Evolutionary conservation across 2,797 vertebrate species (phyloP), one percentile per base, ranked within the genome.

Genomic region (Philypnodon macrostomus): DNA sequence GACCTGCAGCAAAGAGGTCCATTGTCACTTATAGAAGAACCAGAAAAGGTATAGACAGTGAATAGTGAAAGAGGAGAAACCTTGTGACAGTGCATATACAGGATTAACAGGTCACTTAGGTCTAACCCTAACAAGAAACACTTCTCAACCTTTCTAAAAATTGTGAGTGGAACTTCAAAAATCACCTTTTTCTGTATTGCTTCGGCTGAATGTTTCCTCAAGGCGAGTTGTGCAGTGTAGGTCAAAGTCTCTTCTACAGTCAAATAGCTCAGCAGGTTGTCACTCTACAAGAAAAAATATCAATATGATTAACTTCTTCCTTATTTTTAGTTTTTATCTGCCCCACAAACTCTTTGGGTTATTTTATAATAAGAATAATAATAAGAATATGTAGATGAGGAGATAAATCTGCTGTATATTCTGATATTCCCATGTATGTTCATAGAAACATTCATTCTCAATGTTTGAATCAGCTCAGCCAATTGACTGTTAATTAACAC

Each of bases 161-260:
- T 23, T 27, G 36, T 9, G 1, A 34, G 16, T 36, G 45, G 9
- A 12, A 14, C 30, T 7, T 19, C 14, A 14, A n/a, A 36, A 24
- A 37, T 73, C 59, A 95, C 96, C 93, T 95, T 97, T 74, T 89
- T 91, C 64, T 77, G 87, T 72, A 96, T 88, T 23, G 85, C 87
- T 27, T 65, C n/a, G 0, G 51, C 33, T 1, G 92, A 92, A 73
- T 86, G 66, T 16, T 65, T 85, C 65, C 80, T 86, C 54, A 94
- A 85, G 58, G 94, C 89, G 59, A 98, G 87, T 72, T 92, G 89
- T 5, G 93, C 96, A 0, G 89, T 95, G 80, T 93, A 98, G 52
- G 78, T 90, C 77, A 98, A 86, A 2, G 93, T 94, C 83, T 98
- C 96, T 27, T 90, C 83, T 81, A 97, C 73, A 0, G 96, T 98